Percentiles rank a stretch among this genome's conserved stretches.
Evolutionary conservation across 2,113 vertebrate species (phyloP).

Genomic region (Turdus rufiventris): DNA sequence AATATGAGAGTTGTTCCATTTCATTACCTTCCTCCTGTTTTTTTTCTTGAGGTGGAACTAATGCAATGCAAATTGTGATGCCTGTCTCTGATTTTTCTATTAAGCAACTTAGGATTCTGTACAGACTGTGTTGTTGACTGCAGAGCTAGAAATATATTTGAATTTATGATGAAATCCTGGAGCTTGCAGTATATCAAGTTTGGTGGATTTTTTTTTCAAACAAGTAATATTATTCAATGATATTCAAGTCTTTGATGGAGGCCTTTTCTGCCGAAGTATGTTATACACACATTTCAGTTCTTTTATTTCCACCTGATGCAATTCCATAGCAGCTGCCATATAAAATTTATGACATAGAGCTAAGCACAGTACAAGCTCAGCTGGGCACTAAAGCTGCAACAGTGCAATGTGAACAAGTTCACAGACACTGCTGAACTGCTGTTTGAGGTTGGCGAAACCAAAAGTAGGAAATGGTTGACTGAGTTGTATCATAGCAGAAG

Average conservation of each 20-base stretch:
- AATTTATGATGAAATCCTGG: conserved; percentile 43
- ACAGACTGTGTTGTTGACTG: conserved; percentile 18
- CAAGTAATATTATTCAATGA: neutral
- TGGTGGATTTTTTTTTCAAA: neutral
- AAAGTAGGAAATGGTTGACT: neutral
- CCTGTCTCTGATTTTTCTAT: conserved; percentile 67
- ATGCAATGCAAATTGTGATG: conserved; percentile 61
- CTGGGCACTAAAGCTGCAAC: neutral
- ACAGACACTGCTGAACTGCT: neutral
- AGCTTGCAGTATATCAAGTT: neutral
- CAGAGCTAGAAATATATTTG: conserved; percentile 36
- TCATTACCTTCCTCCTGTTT: conserved; percentile 71
- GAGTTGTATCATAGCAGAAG: neutral
- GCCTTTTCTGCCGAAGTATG: neutral
- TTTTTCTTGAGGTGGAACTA: conserved; percentile 70
- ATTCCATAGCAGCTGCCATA: neutral
- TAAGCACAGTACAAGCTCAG: neutral
- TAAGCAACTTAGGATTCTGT: conserved; percentile 27
- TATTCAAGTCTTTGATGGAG: neutral
- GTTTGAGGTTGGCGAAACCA: neutral
- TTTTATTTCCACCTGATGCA: neutral
- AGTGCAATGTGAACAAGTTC: neutral
- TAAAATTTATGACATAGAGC: neutral
- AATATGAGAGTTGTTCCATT: conserved; percentile 67
- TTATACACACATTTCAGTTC: neutral